Evolutionary conservation across 2,888 invertebrate genomes (phyloP).

Genomic region (Heliconius cydno): DNA sequence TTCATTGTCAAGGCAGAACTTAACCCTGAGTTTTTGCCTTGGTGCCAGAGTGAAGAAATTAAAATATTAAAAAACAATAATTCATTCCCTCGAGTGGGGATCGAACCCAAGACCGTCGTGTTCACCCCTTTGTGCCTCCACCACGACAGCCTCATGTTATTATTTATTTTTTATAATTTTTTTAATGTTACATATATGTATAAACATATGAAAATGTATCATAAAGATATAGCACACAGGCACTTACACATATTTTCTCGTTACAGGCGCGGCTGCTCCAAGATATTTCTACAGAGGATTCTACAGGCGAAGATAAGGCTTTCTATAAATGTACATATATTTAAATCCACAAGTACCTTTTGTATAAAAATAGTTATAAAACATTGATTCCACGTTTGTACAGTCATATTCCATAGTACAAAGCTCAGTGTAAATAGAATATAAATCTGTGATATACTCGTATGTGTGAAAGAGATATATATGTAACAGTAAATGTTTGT

Average conservation of each 20-base stretch:
- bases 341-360: conserved; percentile 46
- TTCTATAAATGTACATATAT: conserved; percentile 23
- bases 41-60: too few relatives aligned
- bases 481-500: conserved; percentile 22
- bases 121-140: too few relatives aligned
- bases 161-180: neutral
- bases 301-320: conserved; percentile 56
- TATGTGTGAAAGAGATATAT: conserved; percentile 44
- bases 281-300: conserved; percentile 62
- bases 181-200: neutral
- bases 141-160: too few relatives aligned
- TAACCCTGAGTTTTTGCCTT: too few relatives aligned
- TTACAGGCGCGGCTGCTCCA: conserved; percentile 59
- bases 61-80: too few relatives aligned
- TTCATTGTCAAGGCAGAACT: too few relatives aligned
- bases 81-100: too few relatives aligned
- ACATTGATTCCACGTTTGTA: conserved; percentile 36
- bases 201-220: neutral
- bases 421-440: conserved; percentile 49
- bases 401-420: conserved; percentile 43
- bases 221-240: neutral
- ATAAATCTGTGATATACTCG: conserved; percentile 50
- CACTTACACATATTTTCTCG: conserved; percentile 40
- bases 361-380: conserved; percentile 38
- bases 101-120: too few relatives aligned